Percentiles rank a stretch among this genome's conserved stretches.
phyloP scores from a whole-genome alignment of 2,113 vertebrate species.

The Smithornis capensis region DNA sequence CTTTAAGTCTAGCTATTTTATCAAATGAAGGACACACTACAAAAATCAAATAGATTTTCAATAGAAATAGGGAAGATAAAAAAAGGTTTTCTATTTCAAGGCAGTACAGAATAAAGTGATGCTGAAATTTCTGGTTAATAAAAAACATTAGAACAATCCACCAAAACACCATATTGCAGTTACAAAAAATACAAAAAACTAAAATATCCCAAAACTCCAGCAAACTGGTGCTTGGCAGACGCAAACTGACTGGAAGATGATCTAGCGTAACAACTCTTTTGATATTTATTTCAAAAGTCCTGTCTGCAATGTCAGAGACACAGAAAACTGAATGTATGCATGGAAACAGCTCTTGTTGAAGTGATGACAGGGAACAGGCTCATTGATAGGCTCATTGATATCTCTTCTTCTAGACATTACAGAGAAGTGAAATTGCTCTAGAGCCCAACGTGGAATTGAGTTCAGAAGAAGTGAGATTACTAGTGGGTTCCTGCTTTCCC shows the following conservation, averaged over 20 bases:
- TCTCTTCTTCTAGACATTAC: not conserved
- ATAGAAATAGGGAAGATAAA: not conserved
- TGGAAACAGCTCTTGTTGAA: not conserved
- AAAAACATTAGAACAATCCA: not conserved
- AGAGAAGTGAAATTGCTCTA: not conserved
- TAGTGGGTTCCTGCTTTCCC: not conserved
- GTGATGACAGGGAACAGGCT: fast-evolving
- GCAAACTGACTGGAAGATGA: not conserved
- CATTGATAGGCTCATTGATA: not conserved
- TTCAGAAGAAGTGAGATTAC: not conserved
- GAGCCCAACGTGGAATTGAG: not conserved
- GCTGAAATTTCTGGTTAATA: not conserved
- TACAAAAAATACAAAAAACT: not conserved
- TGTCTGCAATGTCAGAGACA: not conserved
- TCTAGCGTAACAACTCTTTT: not conserved
- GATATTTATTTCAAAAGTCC: not conserved
- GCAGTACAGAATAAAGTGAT: not conserved
- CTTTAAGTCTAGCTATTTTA: not conserved
- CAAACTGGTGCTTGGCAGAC: not conserved
- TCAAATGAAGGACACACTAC: not conserved
- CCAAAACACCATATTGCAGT: not conserved
- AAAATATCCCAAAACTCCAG: not conserved
- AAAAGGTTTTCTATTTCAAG: not conserved
- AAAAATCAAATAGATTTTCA: not conserved
- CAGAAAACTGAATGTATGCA: not conserved